These are phyloP conservation scores for Protobothrops mucrosquamatus DNA, from an alignment of 2,113 vertebrate genomes.

Conservation along the genomic window DNA sequence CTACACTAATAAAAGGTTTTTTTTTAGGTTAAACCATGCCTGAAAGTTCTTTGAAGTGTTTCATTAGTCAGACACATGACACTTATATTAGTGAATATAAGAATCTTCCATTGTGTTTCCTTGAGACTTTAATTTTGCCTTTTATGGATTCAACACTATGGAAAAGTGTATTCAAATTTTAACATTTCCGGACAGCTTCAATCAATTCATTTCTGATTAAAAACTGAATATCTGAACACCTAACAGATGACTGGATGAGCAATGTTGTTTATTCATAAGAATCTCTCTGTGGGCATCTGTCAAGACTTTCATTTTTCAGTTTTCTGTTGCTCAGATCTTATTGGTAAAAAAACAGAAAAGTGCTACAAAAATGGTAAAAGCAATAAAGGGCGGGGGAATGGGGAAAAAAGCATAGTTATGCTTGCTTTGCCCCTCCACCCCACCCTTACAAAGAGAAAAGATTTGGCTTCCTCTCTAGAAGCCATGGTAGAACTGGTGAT, in stretches of 20 bases:
- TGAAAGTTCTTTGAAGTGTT: too few relatives aligned
- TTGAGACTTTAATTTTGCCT: slow-evolving; percentile 1
- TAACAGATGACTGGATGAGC: neutral
- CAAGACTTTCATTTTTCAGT: neutral
- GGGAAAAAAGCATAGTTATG: neutral
- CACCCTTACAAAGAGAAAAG: neutral
- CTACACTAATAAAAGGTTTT: too few relatives aligned
- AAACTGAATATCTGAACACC: neutral
- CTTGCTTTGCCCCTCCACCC: neutral
- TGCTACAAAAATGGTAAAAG: neutral
- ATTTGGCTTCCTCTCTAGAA: neutral
- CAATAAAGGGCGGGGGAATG: neutral
- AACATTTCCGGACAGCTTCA: neutral
- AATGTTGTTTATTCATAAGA: neutral
- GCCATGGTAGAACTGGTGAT: too few relatives aligned
- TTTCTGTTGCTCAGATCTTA: neutral
- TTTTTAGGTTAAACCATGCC: too few relatives aligned
- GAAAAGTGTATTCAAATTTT: neutral
- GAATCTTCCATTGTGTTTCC: neutral
- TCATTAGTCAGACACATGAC: too few relatives aligned
- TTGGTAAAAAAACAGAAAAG: slow-evolving; percentile 23
- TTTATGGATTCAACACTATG: slow-evolving; percentile 2
- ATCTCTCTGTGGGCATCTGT: neutral
- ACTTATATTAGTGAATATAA: neutral
- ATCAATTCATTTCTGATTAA: neutral